Evolutionary conservation across 2,113 vertebrate genomes (phyloP), one percentile per base, ranked within the genome.

Genomic region (Silurus meridionalis): DNA sequence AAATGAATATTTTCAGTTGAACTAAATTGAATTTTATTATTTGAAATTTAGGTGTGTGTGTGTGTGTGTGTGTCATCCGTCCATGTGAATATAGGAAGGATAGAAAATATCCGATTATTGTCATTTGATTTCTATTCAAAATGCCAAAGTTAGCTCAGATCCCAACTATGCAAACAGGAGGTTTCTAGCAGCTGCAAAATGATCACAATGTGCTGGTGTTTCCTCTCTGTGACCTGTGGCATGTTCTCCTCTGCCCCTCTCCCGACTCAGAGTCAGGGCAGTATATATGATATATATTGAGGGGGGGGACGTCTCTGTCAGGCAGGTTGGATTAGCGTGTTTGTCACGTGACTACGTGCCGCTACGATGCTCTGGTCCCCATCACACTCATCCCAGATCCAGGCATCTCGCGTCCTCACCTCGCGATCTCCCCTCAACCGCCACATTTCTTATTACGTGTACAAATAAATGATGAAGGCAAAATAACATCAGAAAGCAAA

Each of bases 321-420:
- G 80, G 61, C 86, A 89, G 90, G 92, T 87, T 83, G 87, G 89
- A 86, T 85, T 85, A 82, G 90, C 90, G 91, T 83, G 90, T 86
- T 87, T 71, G 90, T 72, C 28, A 15, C 81, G 90, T 71, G 74
- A 78, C 52, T 48, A 50, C 89, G 91, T 93, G 92, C 90, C 91
- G 91, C 92, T 93, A 90, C 92, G 85, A 86, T 91, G 93, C 84
- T 89, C 92, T 90, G 90, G 90, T 88, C 83, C 89, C 87, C 91
- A 88, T 91, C 82, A 92, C 87, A 57, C 88, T 93, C 92, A 71
- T 46, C 92, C 90, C 84, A 90, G 92, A 91, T 89, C 91, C 89
- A 71, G 67, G n/a, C 67, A 82, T 11, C 28, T 17, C 64, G 84
- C 5, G 11, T 52, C 80, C 37, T 37, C 57, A 48, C 60, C 55